A percentile compares a stretch with the other conserved stretches of the same genome.
Conservation (phyloP, 1,140 invertebrate genomes). For the Drosophila pandora region DNA sequence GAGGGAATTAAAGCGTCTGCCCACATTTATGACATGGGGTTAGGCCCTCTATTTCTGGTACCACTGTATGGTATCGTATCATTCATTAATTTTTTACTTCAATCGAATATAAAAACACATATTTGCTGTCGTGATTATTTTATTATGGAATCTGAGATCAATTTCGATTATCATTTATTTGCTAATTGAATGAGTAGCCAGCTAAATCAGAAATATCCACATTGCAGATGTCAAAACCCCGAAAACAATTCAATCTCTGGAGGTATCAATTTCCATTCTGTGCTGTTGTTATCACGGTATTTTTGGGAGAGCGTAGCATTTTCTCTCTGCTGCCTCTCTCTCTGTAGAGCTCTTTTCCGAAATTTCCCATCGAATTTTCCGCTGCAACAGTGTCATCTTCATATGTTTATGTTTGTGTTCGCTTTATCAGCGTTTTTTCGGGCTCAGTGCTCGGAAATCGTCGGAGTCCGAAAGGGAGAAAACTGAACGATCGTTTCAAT, state of each 20-base stretch:
- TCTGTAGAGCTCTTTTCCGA: conserved; percentile 10
- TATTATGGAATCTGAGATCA: conserved; percentile 37
- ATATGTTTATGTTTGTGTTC: conserved; percentile 12
- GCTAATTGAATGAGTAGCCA: conserved; percentile 61
- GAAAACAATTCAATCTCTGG: conserved; percentile 39
- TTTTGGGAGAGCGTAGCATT: neutral
- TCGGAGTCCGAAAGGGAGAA: conserved; percentile 40
- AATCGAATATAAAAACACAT: neutral
- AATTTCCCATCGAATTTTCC: conserved; percentile 39
- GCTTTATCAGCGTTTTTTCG: conserved; percentile 64
- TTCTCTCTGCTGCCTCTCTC: neutral
- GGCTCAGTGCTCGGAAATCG: conserved; percentile 27
- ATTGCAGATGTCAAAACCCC: conserved; percentile 49
- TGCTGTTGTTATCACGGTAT: conserved; percentile 48
- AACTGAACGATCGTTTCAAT: conserved; percentile 59
- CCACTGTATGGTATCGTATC: conserved; percentile 16
- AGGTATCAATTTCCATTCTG: conserved; percentile 47
- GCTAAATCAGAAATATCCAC: conserved; percentile 47
- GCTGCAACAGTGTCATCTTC: conserved; percentile 21
- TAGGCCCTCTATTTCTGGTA: conserved; percentile 24
- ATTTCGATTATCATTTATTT: conserved; percentile 58
- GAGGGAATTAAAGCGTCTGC: conserved; percentile 8
- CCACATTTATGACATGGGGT: conserved; percentile 24
- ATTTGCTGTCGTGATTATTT: conserved; percentile 29
- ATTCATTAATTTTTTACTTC: conserved; percentile 16